phyloP scores from a whole-genome alignment of 2,888 invertebrate genomes.

The Idaea biselata region DNA sequence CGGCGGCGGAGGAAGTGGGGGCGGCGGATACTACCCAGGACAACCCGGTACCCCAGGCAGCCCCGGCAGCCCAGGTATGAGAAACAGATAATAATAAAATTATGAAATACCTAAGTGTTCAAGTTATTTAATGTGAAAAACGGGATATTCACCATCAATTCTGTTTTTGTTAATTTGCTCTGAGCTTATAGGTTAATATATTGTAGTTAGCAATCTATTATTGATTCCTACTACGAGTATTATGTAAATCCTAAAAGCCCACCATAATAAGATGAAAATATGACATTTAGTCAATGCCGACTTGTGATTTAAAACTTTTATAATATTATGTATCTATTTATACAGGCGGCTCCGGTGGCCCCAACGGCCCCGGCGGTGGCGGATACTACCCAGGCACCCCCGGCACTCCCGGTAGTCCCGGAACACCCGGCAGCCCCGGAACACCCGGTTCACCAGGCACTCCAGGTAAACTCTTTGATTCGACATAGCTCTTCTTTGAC shows the following conservation, averaged over 20 bases:
- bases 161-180: too few relatives aligned
- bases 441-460: slow-evolving; percentile 14
- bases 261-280: too few relatives aligned
- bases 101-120: too few relatives aligned
- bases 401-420: slow-evolving; percentile 43
- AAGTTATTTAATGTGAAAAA: too few relatives aligned
- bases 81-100: not conserved
- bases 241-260: too few relatives aligned
- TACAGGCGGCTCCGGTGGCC: slow-evolving; percentile 17
- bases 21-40: slow-evolving; percentile 33
- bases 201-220: too few relatives aligned
- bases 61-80: slow-evolving; percentile 14
- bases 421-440: slow-evolving; percentile 22
- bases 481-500: not conserved
- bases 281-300: too few relatives aligned
- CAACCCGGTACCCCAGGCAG: slow-evolving; percentile 30
- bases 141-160: too few relatives aligned
- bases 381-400: slow-evolving; percentile 26
- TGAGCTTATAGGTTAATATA: too few relatives aligned
- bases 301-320: too few relatives aligned
- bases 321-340: too few relatives aligned
- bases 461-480: not conserved
- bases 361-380: not conserved
- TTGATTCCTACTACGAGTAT: too few relatives aligned
- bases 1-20: slow-evolving; percentile 31